phyloP scores from a whole-genome alignment of 1,140 invertebrate genomes.

The Macrotrachela quadricornifera region DNA sequence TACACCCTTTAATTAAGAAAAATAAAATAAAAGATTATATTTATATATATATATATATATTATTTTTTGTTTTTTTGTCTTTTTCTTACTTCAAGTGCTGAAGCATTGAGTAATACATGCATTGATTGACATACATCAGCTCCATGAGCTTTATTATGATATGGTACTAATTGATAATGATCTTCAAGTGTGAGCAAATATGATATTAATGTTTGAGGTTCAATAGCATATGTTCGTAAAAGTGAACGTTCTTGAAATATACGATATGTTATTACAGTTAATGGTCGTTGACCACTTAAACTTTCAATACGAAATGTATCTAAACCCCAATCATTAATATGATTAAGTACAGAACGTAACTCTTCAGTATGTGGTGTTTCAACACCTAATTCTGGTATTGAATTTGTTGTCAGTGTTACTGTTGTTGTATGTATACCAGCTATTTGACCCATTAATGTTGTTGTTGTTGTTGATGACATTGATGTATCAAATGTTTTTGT shows the following conservation, averaged over 20 bases:
- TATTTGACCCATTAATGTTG: too few species aligned
- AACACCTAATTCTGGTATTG: too few species aligned
- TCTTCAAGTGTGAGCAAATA: conserved; percentile 93
- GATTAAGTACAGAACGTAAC: not conserved
- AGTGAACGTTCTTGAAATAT: conserved; percentile 53
- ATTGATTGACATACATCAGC: conserved; percentile 36
- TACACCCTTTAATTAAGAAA: not conserved
- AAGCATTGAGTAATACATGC: conserved; percentile 47
- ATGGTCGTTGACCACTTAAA: conserved; percentile 3
- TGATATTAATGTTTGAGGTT: conserved; percentile 56
- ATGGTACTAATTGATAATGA: conserved; percentile 52
- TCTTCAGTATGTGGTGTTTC: too few species aligned
- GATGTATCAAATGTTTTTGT: too few species aligned
- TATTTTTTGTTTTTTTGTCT: not conserved
- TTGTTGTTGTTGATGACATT: too few species aligned
- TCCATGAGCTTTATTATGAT: conserved; percentile 35
- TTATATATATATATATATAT: not conserved
- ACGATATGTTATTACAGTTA: not conserved
- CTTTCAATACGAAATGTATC: not conserved
- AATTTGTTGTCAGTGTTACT: too few species aligned
- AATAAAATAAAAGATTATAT: not conserved
- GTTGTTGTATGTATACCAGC: too few species aligned
- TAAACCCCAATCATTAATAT: not conserved
- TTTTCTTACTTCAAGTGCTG: conserved; percentile 55
- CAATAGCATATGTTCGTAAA: conserved; percentile 75